Evolutionary conservation across 2,113 vertebrate species (phyloP), one percentile per base, ranked within the genome.

Genomic region (Ameiurus melas): DNA sequence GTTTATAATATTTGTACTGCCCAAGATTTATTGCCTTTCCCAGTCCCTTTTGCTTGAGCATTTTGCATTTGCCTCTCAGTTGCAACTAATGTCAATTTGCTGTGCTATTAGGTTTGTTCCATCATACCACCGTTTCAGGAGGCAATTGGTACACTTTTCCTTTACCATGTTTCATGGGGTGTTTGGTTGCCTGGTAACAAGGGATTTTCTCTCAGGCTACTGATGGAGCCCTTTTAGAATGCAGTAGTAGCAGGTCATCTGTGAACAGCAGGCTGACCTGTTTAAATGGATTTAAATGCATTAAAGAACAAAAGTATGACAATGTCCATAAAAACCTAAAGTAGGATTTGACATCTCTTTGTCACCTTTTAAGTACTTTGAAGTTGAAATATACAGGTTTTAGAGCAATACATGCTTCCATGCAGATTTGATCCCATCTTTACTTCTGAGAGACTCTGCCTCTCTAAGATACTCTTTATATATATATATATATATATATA

Each of bases 131-230:
- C 66, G 33, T 82, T 85, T 80, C 88, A 86, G 66, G 68, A 85
- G n/a, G 19, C 70, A 70, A 36, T 86, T 87, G 58, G 68, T 86
- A 89, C 85, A 83, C 53, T 68, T 80, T 86, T 79, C 64, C 66
- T 57, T 77, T 58, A 60, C 58, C 83, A 70, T 85, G 88, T 85
- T 85, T 89, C 66, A 80, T 77, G 19, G 66, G 87, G 88, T 89
- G 75, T 90, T 85, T 47, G 83, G 90, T 89, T 89, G 90, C 90
- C 84, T 85, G 88, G 90, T 89, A 89, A 90, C 90, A 90, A 78
- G 79, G 88, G 57, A 75, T 89, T 87, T 87, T 90, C 73, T 62
- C 64, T 83, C 57, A 55, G 39, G 64, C 82, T 89, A 78, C 43
- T 83, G 75, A 90, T 75, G 68, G 71, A n/a, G 39, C 57, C 33